Conservation (phyloP, 2,113 vertebrate species). For the Eretmochelys imbricata region DNA sequence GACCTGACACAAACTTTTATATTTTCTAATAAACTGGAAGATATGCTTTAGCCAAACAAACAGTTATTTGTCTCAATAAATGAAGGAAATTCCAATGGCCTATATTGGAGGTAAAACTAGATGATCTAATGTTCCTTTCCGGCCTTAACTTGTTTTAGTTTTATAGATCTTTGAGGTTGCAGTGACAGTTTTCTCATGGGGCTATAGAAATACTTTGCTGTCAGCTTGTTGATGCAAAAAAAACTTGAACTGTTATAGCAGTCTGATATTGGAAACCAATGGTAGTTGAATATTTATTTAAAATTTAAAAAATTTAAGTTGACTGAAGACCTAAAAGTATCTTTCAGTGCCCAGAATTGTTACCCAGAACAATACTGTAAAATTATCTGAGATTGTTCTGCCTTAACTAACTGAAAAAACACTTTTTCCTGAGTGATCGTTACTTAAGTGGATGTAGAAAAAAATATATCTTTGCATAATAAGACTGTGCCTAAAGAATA, state of each 20-base stretch:
- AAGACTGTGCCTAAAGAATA: neutral
- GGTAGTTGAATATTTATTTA: no score
- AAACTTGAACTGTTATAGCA: no score
- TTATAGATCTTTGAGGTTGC: neutral
- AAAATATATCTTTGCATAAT: fast-evolving
- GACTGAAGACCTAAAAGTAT: no score
- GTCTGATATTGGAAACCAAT: no score
- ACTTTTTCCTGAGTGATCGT: neutral
- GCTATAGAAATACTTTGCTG: neutral
- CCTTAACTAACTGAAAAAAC: no score
- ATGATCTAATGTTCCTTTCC: neutral
- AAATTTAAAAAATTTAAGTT: no score
- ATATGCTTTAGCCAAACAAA: fast-evolving
- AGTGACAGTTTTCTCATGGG: neutral
- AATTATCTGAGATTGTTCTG: no score
- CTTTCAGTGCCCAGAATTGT: no score
- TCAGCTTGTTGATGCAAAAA: neutral
- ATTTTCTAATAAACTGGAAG: neutral
- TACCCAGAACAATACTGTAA: no score
- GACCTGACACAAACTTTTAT: neutral
- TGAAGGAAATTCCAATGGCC: neutral
- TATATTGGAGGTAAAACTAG: neutral
- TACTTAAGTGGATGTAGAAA: neutral
- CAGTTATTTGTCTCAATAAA: neutral
- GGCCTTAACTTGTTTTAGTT: neutral